phyloP scores from a whole-genome alignment of 2,113 vertebrate genomes.

The Etheostoma spectabile region DNA sequence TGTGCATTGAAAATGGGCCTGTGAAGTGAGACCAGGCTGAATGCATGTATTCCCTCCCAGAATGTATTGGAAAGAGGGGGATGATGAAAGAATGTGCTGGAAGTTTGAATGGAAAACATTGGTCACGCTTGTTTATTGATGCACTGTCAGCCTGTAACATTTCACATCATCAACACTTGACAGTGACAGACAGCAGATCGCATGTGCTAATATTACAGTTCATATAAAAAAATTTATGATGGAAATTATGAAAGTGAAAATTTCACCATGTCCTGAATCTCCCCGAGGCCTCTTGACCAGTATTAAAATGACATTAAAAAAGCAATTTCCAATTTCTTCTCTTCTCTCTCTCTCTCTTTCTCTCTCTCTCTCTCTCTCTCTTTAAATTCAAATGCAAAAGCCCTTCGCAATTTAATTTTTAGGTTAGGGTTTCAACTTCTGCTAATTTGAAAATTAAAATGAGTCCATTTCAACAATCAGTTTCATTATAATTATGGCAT shows the following conservation, averaged over 20 bases:
- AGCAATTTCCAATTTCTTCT: neutral
- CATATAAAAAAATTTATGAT: neutral
- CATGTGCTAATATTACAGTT: neutral
- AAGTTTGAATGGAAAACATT: constrained; percentile 16
- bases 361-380: too few relatives aligned
- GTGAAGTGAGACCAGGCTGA: constrained; percentile 60
- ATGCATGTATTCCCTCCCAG: constrained; percentile 44
- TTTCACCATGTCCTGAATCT: neutral
- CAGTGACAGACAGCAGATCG: neutral
- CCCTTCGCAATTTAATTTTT: neutral
- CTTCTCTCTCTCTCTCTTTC: too few relatives aligned
- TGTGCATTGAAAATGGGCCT: constrained; percentile 50
- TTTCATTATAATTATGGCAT: neutral
- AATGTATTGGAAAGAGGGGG: constrained; percentile 27
- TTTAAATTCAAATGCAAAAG: neutral
- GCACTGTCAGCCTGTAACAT: neutral
- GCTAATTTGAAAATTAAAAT: neutral
- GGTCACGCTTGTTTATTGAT: neutral
- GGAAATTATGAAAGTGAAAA: neutral
- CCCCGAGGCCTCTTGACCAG: neutral
- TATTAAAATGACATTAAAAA: neutral
- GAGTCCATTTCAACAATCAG: neutral
- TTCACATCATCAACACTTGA: neutral
- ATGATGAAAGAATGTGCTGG: neutral
- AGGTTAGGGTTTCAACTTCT: neutral